phyloP scores from a whole-genome alignment of 2,888 invertebrate species.

The Drosophila subsilvestris region DNA sequence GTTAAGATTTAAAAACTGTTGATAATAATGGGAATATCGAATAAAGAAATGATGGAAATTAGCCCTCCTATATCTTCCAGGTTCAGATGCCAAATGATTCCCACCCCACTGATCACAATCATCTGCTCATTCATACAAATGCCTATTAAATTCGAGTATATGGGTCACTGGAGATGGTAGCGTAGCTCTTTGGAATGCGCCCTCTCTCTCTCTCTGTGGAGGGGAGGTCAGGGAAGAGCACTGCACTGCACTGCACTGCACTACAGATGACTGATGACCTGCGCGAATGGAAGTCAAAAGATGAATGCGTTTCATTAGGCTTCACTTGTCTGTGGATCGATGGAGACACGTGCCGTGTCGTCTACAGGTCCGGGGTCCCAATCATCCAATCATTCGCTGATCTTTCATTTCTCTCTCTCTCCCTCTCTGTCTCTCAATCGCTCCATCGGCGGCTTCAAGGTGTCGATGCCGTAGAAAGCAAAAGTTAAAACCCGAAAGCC shows the following conservation, averaged over 20 bases:
- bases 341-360: constrained; percentile 34
- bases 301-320: constrained; percentile 35
- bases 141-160: not conserved
- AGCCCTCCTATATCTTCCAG: no score
- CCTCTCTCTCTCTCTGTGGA: not conserved
- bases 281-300: not conserved
- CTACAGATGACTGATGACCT: not conserved
- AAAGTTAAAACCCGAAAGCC: constrained; percentile 35
- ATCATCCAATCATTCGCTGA: constrained; percentile 5
- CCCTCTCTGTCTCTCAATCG: not conserved
- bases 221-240: not conserved
- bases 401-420: constrained; percentile 12
- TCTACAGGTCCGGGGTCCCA: not conserved
- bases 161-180: not conserved
- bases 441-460: not conserved
- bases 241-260: not conserved
- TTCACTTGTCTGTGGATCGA: constrained; percentile 28
- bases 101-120: no score
- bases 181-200: not conserved
- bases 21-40: no score
- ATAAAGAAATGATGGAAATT: no score
- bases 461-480: constrained; percentile 34
- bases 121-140: no score
- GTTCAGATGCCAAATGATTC: no score
- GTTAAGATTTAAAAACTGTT: no score